phyloP scores from a whole-genome alignment of 2,797 vertebrate genomes.

The Phyllotis vaccarum region DNA sequence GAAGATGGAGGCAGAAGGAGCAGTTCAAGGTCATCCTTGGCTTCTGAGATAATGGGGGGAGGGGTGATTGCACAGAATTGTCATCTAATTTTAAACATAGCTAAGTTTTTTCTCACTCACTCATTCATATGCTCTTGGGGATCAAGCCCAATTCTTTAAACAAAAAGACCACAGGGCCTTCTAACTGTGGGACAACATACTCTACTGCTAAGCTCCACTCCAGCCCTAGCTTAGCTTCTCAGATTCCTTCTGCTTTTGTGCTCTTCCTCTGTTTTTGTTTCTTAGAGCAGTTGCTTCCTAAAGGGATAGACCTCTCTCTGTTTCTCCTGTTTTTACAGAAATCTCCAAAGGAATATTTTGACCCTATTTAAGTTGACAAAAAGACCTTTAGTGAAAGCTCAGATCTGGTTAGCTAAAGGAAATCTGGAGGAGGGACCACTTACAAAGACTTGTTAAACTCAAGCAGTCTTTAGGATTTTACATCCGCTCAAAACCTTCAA shows the following conservation, averaged over 20 bases:
- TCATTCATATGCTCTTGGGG: not conserved
- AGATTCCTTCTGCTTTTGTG: not conserved
- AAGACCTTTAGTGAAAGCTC: not conserved
- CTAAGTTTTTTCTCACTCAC: not conserved
- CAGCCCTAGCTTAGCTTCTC: not conserved
- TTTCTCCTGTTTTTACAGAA: not conserved
- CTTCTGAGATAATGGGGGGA: not conserved
- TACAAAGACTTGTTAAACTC: not conserved
- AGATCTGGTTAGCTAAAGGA: conserved; percentile 17
- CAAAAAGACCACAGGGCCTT: not conserved
- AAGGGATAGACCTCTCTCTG: not conserved
- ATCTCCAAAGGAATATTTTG: not conserved
- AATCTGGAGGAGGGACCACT: not conserved
- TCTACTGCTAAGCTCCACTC: not conserved
- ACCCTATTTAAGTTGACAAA: not conserved
- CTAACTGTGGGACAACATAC: not conserved
- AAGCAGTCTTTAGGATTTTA: not conserved
- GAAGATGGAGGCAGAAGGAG: not conserved
- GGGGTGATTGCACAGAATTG: not conserved
- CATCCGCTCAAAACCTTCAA: not conserved
- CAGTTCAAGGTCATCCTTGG: not conserved
- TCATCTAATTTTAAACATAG: not conserved
- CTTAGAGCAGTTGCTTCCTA: not conserved
- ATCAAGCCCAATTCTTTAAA: not conserved
- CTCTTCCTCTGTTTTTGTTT: not conserved